Base-by-base conservation (phyloP, 2,797 vertebrate species). In the Enteromius paludinosus region DNA sequence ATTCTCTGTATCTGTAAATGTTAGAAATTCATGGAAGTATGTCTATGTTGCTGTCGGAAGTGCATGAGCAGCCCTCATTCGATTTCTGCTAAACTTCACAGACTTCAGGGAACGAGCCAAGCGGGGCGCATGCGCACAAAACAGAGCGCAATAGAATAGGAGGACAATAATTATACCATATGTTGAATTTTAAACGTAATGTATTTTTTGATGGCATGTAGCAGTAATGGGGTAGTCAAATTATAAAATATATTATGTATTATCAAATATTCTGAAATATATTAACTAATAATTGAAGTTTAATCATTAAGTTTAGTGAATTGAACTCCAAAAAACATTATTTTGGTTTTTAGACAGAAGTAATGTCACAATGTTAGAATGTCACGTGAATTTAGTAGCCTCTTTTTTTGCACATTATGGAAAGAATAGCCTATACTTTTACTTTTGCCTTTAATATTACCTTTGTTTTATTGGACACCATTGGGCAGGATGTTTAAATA, bases 91-190 rank as follows among this genome's bases (percentile, higher is more conserved):
- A 4, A 56, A 56, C 52, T 56, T 56, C 52, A 54, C 52, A 56
- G 52, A 56, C 52, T 56, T 56, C 20, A n/a, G 52, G 52, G 3
- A 54, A 4, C 20, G 1, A n/a, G 20, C 0, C 1, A 3, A 0
- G 20, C 20, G 3, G 20, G 0, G 0, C 1, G 8, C 3, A 56
- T 4, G 52, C 1, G 3, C 52, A 3, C 8, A 1, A 56, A 56
- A 23, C n/a, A 56, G 49, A 54, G 52, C 20, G 3, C 52, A 54
- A 54, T n/a, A 54, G 52, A 10, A 54, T 54, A 54, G n/a, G 20
- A 54, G 8, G 20, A 54, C 52, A 54, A 54, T 54, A 54, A 54
- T 54, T 54, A 9, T n/a, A 9, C n/a, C 8, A n/a, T n/a, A n/a
- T 9, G 52, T n/a, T n/a, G 20, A 54, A 54, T 54, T n/a, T 54